These are phyloP conservation scores for Bombylius major DNA, from an alignment of 2,888 invertebrate genomes.

Conservation along the genomic window DNA sequence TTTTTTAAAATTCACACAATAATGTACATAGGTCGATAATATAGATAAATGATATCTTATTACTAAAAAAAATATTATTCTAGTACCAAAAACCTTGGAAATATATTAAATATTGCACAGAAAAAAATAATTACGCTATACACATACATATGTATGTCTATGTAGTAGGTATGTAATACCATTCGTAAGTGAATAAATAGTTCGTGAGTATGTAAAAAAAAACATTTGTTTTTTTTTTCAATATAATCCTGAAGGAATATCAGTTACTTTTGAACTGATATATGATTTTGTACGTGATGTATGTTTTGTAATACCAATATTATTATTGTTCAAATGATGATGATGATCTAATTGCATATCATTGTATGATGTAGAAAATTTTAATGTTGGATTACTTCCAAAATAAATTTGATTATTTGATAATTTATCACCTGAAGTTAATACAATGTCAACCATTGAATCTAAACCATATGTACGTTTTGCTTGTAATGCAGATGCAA, in stretches of 20 bases:
- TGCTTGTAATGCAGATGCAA: constrained; percentile 44
- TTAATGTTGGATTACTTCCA: constrained; percentile 29
- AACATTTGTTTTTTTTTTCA: constrained; percentile 23
- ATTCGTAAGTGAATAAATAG: too few species aligned
- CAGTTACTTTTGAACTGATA: constrained; percentile 51
- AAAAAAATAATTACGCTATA: too few species aligned
- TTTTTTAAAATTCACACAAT: too few species aligned
- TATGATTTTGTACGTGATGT: constrained; percentile 28
- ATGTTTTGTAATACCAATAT: constrained; percentile 6
- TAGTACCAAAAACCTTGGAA: too few species aligned
- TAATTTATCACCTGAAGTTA: constrained; percentile 42
- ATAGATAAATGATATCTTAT: too few species aligned
- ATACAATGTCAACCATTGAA: constrained; percentile 57
- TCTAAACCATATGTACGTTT: constrained; percentile 50
- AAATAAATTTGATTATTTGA: constrained; percentile 33
- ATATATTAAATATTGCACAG: too few species aligned
- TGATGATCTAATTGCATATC: constrained; percentile 2
- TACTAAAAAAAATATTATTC: too few species aligned
- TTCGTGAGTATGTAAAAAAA: too few species aligned
- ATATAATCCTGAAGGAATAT: constrained; percentile 61
- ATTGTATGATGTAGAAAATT: constrained; percentile 13
- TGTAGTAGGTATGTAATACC: too few species aligned
- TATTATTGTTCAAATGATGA: constrained; percentile 7
- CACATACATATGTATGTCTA: too few species aligned
- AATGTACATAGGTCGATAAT: too few species aligned